Evolutionary conservation across 2,888 invertebrate species (phyloP), one percentile per base, ranked within the genome.

Genomic region (Protophormia terraenovae): DNA sequence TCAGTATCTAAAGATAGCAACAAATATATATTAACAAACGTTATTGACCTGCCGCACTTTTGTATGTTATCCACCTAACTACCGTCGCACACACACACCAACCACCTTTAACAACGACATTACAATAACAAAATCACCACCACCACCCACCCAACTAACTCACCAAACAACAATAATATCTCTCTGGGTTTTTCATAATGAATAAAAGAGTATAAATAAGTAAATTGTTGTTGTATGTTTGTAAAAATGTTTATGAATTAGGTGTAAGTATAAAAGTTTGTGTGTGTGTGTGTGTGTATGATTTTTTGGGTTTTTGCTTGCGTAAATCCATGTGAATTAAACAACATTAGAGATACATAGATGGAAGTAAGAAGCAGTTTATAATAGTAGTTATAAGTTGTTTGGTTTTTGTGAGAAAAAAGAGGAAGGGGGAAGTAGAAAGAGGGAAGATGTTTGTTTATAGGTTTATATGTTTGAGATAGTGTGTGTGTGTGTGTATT

Each of bases 21-120:
- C 81, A 73, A 81, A 85, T 85, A n/a, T n/a, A n/a, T n/a, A 75
- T 78, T 78, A 82, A 78, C 62, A 78, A 72, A 85, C 85, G 81
- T 78, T 85, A 82, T 85, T 85, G 85, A 85, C 85, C 85, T 85
- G 85, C 85, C 85, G 64, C 85, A 85, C 85, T 85, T 78, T 85
- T 78, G 69, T 75, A 38, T 60, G 69, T 64, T 71, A 50, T 38
- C 55, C 19, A 73, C 53, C 47, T n/a, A 73, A 47, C 45, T 67
- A 45, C 35, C 19, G 38, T 16, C 24, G n/a, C n/a, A n/a, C n/a
- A n/a, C n/a, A n/a, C n/a, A n/a, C n/a, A n/a, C n/a, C n/a, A n/a
- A n/a, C n/a, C n/a, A n/a, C n/a, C n/a, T n/a, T n/a, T n/a, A n/a
- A n/a, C n/a, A n/a, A n/a, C n/a, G n/a, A n/a, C n/a, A n/a, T n/a